These are phyloP conservation scores for Ptyas mucosa DNA, from an alignment of 2,113 vertebrate genomes.

Conservation along the genomic window DNA sequence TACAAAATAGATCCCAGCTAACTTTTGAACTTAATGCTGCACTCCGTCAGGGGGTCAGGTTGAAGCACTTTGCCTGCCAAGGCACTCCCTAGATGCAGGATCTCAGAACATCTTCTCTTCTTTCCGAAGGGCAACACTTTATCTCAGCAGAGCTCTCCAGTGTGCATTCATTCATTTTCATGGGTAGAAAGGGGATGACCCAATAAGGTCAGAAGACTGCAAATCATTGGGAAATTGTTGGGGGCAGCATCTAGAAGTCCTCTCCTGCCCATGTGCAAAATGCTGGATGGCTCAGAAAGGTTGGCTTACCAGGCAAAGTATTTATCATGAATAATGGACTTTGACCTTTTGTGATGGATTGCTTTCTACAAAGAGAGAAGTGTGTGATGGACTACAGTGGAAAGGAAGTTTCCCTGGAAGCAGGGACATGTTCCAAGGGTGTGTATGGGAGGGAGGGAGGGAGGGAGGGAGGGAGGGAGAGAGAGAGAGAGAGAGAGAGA, in stretches of 20 bases:
- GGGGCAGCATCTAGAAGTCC: neutral
- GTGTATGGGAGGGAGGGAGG: neutral
- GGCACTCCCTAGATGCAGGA: neutral
- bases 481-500: neutral
- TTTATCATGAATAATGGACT: neutral
- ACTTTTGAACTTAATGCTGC: neutral
- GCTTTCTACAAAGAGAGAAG: neutral
- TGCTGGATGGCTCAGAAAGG: neutral
- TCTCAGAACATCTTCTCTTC: neutral
- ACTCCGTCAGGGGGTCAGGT: neutral
- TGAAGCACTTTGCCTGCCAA: neutral
- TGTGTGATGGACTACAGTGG: neutral
- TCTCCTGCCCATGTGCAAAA: neutral
- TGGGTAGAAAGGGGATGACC: neutral
- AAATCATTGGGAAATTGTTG: neutral
- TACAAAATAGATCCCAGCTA: neutral
- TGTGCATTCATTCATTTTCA: neutral
- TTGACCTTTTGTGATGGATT: neutral
- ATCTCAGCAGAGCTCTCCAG: neutral
- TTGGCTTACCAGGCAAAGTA: neutral
- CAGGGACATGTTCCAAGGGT: neutral
- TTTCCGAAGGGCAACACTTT: neutral
- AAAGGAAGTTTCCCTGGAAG: neutral
- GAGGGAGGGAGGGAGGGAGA: neutral
- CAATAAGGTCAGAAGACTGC: neutral